These are phyloP conservation scores for Orthonyx spaldingii DNA, from an alignment of 2,113 vertebrate genomes.

Conservation along the genomic window DNA sequence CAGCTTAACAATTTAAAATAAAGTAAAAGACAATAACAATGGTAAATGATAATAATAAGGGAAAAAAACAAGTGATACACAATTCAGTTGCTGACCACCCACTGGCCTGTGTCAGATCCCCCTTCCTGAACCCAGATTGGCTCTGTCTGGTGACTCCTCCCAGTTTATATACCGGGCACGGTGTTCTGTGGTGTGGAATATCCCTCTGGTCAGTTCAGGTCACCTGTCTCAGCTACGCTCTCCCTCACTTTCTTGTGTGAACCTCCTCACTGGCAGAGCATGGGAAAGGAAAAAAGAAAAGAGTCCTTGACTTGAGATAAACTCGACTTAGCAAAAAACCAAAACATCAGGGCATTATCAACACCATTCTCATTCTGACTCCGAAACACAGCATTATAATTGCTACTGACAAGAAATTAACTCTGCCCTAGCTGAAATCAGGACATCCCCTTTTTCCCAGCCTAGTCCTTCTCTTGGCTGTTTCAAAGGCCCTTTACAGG, in stretches of 20 bases:
- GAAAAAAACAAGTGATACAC: background rate
- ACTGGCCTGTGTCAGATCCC: too few species aligned
- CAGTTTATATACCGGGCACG: accelerated
- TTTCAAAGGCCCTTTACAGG: background rate
- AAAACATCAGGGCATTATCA: background rate
- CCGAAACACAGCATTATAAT: background rate
- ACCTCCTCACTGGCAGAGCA: background rate
- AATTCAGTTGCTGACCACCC: background rate
- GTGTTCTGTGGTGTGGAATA: background rate
- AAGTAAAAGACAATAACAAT: background rate
- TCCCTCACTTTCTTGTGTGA: background rate
- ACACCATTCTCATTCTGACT: background rate
- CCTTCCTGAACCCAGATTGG: background rate
- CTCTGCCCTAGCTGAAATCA: background rate
- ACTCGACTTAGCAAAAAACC: accelerated
- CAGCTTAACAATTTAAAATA: background rate
- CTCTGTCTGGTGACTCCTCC: background rate
- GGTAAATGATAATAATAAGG: background rate
- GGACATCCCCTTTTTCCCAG: background rate
- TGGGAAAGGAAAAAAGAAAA: background rate
- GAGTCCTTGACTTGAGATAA: background rate
- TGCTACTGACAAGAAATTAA: background rate
- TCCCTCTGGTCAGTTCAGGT: background rate
- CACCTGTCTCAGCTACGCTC: background rate
- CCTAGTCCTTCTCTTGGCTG: background rate